Conservation (phyloP, 2,797 vertebrate species). For the Falco rusticolus region DNA sequence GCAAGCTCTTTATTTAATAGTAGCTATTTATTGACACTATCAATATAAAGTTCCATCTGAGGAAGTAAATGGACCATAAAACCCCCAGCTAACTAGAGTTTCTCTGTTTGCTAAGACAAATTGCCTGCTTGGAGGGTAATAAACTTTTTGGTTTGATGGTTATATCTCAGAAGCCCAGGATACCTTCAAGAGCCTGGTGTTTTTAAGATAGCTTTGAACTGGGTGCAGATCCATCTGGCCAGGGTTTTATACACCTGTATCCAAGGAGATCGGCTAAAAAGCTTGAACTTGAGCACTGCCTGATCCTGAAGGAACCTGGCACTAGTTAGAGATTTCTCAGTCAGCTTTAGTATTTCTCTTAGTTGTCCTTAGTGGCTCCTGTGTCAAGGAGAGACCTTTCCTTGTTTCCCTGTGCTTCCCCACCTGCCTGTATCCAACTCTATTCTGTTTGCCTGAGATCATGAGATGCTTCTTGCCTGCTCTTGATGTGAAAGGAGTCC, state of each 20-base stretch:
- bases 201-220: background rate
- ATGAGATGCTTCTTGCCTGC: background rate
- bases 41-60: background rate
- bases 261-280: background rate
- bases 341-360: background rate
- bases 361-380: background rate
- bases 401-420: background rate
- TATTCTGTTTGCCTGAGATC: background rate
- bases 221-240: background rate
- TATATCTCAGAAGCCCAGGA: background rate
- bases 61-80: background rate
- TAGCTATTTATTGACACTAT: background rate
- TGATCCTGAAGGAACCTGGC: background rate
- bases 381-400: background rate
- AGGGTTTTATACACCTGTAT: background rate
- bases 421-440: fast-evolving
- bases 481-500: background rate
- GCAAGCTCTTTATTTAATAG: background rate
- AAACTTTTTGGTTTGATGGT: background rate
- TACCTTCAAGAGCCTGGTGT: background rate
- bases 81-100: background rate
- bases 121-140: background rate
- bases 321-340: background rate
- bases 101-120: background rate
- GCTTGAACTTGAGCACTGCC: background rate